A percentile compares a stretch with the other conserved stretches of the same genome.
Conservation (phyloP, 2,888 invertebrate genomes). For the Hololepta plana region DNA sequence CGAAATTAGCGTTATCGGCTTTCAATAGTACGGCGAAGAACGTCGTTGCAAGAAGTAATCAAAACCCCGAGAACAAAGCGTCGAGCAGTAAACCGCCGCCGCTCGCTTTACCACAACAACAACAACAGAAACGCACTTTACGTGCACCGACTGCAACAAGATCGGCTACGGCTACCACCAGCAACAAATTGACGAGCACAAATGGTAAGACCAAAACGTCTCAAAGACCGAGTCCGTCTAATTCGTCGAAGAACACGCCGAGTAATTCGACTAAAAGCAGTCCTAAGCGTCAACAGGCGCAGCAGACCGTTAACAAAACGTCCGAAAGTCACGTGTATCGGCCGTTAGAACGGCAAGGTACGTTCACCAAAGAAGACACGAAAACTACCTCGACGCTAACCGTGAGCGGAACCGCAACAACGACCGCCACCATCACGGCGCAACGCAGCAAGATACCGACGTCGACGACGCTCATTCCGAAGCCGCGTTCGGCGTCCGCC, state of each 20-base stretch:
- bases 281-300: conserved; percentile 6
- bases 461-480: no score
- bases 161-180: conserved; percentile 5
- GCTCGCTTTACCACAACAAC: no score
- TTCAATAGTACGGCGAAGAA: no score
- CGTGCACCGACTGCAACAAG: conserved; percentile 1
- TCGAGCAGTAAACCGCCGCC: conserved; percentile 5
- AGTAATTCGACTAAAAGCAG: conserved; percentile 6
- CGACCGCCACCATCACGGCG: conserved; percentile 15
- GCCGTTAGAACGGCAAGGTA: conserved; percentile 65
- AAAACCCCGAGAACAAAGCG: conserved; percentile 1
- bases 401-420: conserved; percentile 21
- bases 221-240: conserved; percentile 3
- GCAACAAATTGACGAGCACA: conserved; percentile 4
- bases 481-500: no score
- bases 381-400: no score
- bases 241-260: conserved; percentile 10
- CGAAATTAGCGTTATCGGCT: no score
- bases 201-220: no score
- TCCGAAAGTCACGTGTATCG: conserved; percentile 6
- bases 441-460: no score
- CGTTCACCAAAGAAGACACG: conserved; percentile 77
- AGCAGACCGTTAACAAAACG: conserved; percentile 4
- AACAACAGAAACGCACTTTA: conserved; percentile 2
- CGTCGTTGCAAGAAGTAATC: no score